phyloP scores from a whole-genome alignment of 2,888 invertebrate species.

The Erpobdella octoculata region DNA sequence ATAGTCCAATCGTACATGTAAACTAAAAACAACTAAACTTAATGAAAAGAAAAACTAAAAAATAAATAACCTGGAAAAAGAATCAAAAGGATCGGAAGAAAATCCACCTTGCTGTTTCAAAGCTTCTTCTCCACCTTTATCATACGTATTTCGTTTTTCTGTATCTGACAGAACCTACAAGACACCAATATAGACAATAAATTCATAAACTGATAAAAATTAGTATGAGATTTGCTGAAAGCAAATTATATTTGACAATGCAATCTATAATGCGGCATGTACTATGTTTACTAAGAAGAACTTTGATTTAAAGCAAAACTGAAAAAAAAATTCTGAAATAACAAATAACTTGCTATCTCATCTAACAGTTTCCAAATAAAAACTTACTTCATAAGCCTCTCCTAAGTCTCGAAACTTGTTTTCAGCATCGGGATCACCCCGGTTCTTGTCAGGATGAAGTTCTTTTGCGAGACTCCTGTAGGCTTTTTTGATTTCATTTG shows the following conservation, averaged over 20 bases:
- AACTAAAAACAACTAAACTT: not conserved
- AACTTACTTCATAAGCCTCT: constrained; percentile 77
- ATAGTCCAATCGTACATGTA: not conserved
- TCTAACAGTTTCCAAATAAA: too few species aligned
- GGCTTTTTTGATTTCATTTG: constrained; percentile 93
- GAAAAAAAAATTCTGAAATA: too few species aligned
- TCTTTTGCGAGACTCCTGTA: constrained; percentile 90
- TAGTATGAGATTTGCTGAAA: not conserved
- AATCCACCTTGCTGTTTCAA: constrained; percentile 75
- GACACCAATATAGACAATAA: not conserved
- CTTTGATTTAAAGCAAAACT: too few species aligned
- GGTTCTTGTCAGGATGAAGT: constrained; percentile 93
- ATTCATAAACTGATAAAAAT: not conserved
- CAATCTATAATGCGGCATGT: not conserved
- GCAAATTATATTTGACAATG: too few species aligned
- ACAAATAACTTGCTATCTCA: not conserved
- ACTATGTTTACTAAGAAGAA: too few species aligned
- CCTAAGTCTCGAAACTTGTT: constrained; percentile 89
- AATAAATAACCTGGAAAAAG: constrained; percentile 35
- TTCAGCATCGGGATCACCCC: constrained; percentile 82
- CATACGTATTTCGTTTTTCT: constrained; percentile 86
- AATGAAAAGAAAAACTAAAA: not conserved
- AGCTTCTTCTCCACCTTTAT: constrained; percentile 93
- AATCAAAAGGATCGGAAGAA: constrained; percentile 67
- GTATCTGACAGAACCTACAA: constrained; percentile 69